These are phyloP conservation scores for Panthera uncia DNA, from an alignment of 2,113 vertebrate species.

Conservation along the genomic window DNA sequence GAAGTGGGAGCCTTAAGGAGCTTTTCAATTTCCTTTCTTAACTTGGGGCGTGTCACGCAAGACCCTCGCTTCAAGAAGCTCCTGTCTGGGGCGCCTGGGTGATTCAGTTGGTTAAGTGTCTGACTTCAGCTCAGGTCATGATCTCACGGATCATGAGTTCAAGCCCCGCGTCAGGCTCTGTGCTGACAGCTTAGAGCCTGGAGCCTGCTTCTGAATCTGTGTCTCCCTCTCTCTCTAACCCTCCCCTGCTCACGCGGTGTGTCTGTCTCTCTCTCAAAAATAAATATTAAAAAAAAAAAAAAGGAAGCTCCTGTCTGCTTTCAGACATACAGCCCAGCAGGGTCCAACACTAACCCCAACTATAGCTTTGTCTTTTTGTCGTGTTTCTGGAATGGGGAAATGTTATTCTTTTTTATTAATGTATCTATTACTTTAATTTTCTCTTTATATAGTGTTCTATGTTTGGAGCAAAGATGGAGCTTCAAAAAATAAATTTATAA, in stretches of 20 bases:
- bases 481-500: constrained; percentile 3
- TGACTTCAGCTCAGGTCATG: too few relatives aligned
- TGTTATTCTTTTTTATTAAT: not conserved
- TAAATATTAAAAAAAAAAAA: too few relatives aligned
- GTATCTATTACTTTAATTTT: not conserved
- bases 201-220: too few relatives aligned
- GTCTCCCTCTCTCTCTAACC: too few relatives aligned
- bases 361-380: not conserved
- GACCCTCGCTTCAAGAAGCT: not conserved
- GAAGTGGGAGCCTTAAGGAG: not conserved
- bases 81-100: not conserved
- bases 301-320: not conserved
- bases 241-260: too few relatives aligned
- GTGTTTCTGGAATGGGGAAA: not conserved
- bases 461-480: not conserved
- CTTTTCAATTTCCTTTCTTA: not conserved
- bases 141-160: too few relatives aligned
- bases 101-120: too few relatives aligned
- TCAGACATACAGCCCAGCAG: not conserved
- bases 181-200: too few relatives aligned
- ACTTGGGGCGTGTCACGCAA: not conserved
- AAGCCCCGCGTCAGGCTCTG: too few relatives aligned
- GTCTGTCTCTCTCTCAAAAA: too few relatives aligned
- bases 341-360: not conserved
- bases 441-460: not conserved